Percentiles rank a stretch among this genome's conserved stretches.
Conservation (phyloP, 2,888 invertebrate species). For the Meteorus colon region DNA sequence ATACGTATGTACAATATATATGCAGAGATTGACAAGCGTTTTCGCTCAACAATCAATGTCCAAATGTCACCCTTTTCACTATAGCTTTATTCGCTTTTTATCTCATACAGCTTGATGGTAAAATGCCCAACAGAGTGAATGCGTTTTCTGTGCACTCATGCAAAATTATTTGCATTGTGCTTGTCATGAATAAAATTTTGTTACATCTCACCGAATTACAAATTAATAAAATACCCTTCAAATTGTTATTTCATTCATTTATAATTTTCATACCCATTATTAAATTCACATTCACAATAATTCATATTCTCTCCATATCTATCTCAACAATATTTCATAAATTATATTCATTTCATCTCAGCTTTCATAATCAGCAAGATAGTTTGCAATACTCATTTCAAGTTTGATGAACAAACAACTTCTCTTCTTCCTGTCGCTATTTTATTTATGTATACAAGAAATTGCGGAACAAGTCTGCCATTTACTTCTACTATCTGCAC, state of each 20-base stretch:
- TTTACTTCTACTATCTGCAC: constrained; percentile 9
- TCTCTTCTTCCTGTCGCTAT: not conserved
- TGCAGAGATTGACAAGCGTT: constrained; percentile 12
- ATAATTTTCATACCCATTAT: not conserved
- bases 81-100: not conserved
- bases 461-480: constrained; percentile 1
- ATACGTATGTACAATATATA: constrained; percentile 11
- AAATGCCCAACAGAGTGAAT: constrained; percentile 9
- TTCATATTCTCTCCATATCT: too few relatives aligned
- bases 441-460: constrained; percentile 9
- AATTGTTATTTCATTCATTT: not conserved
- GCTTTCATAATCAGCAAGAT: not conserved
- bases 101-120: constrained; percentile 9
- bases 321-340: too few relatives aligned
- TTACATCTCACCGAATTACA: not conserved
- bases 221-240: not conserved
- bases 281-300: too few relatives aligned
- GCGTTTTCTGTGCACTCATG: constrained; percentile 1
- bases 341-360: not conserved
- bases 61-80: not conserved
- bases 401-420: constrained; percentile 9
- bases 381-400: not conserved
- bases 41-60: constrained; percentile 12
- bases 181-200: constrained; percentile 11
- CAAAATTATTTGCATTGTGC: constrained; percentile 15